Evolutionary conservation across 1,140 invertebrate genomes (phyloP), one percentile per base, ranked within the genome.

Genomic region (Drosophila malerkotliana): DNA sequence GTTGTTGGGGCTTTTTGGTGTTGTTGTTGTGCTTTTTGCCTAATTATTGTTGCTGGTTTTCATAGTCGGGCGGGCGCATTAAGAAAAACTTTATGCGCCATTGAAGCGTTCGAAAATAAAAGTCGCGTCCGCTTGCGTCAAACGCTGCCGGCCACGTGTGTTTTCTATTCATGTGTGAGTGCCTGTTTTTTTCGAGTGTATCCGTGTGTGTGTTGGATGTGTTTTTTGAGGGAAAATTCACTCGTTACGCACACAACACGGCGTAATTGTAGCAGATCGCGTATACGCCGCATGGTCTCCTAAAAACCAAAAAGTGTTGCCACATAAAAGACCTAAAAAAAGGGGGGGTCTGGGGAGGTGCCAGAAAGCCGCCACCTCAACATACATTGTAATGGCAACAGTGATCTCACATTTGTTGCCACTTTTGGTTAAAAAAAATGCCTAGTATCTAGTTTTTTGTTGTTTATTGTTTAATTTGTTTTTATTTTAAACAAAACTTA

Each of bases 41-140:
- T 88, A 87, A 88, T 87, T 87, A 88, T 87, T 87, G 82, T 88
- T 87, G 79, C 77, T 87, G 82, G 48, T 72, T 69, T 87, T 82
- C 83, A 82, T 87, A 85, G 78, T 87, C 82, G 83, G 83, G 83
- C 82, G 61, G 82, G 79, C 67, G 67, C 83, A 87, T 87, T 87
- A 88, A 82, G 83, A 72, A 87, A 87, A 87, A 88, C 83, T 87
- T 87, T 87, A 87, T 85, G 82, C 82, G 82, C 82, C 82, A 87
- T 87, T 88, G 83, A 87, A 87, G 82, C 82, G 83, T 88, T 87
- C 74, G 82, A 87, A 87, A 87, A 87, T 87, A 87, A 87, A 87
- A 87, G 82, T 88, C 82, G 83, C 79, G 71, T 71, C 63, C 79
- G 71, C 83, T 85, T 87, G 64, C 82, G 82, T 85, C 81, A 87